Evolutionary conservation across 2,888 invertebrate species (phyloP).

Genomic region (Agriopis leucophaearia): DNA sequence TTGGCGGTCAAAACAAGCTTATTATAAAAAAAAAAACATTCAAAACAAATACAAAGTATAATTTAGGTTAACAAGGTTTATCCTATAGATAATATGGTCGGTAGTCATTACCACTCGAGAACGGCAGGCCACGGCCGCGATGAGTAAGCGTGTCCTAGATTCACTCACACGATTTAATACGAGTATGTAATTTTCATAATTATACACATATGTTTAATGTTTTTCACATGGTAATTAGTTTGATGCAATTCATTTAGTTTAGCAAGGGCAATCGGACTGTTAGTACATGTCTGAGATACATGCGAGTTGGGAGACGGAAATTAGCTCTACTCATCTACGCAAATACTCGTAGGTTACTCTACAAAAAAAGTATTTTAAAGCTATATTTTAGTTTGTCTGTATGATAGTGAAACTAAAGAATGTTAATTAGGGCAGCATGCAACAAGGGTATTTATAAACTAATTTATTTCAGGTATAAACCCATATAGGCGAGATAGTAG

Average conservation of each 20-base stretch:
- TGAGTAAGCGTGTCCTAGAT: slow-evolving; percentile 45
- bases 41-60: slow-evolving; percentile 10
- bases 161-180: slow-evolving; percentile 32
- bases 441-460: too few relatives aligned
- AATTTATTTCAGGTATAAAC: too few relatives aligned
- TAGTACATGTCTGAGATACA: slow-evolving; percentile 12
- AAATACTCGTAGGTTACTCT: not conserved
- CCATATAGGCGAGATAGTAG: too few relatives aligned
- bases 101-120: slow-evolving; percentile 42
- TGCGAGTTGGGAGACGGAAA: not conserved
- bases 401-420: not conserved
- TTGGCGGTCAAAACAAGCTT: too few relatives aligned
- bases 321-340: not conserved
- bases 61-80: slow-evolving; percentile 47
- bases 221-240: slow-evolving; percentile 39
- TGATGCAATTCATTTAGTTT: slow-evolving; percentile 21
- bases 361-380: too few relatives aligned
- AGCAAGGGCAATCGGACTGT: slow-evolving; percentile 36
- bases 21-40: too few relatives aligned
- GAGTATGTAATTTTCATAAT: slow-evolving; percentile 36
- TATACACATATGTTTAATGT: slow-evolving; percentile 15
- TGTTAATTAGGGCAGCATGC: too few relatives aligned
- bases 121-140: slow-evolving; percentile 47
- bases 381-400: not conserved
- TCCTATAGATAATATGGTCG: slow-evolving; percentile 40